phyloP scores from a whole-genome alignment of 2,888 invertebrate species.

The Cacoxenus indagator region DNA sequence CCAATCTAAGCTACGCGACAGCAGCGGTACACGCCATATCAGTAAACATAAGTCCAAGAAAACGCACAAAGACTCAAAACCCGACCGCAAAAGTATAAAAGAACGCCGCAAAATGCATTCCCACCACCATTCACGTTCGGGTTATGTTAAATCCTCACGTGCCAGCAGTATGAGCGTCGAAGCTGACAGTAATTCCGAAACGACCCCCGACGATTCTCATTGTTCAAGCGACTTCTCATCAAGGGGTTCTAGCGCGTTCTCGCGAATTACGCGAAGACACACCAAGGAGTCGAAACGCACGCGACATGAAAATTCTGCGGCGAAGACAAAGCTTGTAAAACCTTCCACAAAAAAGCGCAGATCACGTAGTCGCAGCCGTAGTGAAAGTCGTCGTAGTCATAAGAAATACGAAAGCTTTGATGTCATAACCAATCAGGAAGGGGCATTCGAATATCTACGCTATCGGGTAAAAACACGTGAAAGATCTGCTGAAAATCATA shows the following conservation, averaged over 20 bases:
- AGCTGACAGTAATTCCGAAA: background rate
- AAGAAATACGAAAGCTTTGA: background rate
- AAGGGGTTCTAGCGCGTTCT: background rate
- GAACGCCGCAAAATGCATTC: background rate
- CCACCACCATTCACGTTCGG: slow-evolving; percentile 11
- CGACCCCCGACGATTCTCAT: background rate
- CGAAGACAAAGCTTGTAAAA: background rate
- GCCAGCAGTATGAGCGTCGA: background rate
- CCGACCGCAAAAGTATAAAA: background rate
- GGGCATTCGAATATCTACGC: slow-evolving; percentile 23
- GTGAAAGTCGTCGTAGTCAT: background rate
- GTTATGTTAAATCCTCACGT: background rate
- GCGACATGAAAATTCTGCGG: background rate
- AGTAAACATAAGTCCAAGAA: background rate
- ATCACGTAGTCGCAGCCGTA: slow-evolving; percentile 1
- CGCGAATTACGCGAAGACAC: background rate
- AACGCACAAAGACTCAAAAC: background rate
- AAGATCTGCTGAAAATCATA: background rate
- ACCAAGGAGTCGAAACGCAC: background rate
- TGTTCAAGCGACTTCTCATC: background rate
- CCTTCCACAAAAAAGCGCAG: slow-evolving; percentile 1
- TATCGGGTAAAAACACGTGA: slow-evolving; percentile 20
- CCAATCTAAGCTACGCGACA: background rate
- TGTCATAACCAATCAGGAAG: background rate
- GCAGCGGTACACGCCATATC: background rate